Percentiles rank a stretch among this genome's conserved stretches.
phyloP scores from a whole-genome alignment of 2,113 vertebrate genomes.

The Candoia aspera region DNA sequence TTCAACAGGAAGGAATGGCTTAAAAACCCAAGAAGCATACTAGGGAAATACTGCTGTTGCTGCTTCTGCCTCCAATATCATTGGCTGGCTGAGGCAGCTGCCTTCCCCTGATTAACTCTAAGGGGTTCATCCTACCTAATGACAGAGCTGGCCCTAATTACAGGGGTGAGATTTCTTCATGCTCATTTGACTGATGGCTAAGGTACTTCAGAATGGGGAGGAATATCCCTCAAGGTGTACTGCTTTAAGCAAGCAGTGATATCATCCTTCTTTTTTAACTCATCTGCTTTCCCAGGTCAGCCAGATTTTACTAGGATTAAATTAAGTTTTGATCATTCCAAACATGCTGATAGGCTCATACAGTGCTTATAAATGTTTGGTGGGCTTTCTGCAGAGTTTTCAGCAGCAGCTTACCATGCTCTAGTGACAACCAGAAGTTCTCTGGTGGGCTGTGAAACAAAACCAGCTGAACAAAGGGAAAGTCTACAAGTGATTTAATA shows the following conservation, averaged over 20 bases:
- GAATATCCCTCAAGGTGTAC: not conserved
- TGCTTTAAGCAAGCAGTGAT: not conserved
- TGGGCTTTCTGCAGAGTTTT: not conserved
- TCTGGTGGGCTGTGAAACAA: not conserved
- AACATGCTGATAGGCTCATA: too few species aligned
- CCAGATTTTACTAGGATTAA: not conserved
- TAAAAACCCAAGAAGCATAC: slow-evolving; percentile 27
- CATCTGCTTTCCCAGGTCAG: not conserved
- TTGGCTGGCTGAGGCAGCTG: too few species aligned
- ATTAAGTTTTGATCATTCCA: not conserved
- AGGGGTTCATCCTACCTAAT: too few species aligned
- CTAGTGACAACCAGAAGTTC: not conserved
- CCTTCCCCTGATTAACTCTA: too few species aligned
- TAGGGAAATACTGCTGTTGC: slow-evolving; percentile 10
- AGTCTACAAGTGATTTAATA: not conserved
- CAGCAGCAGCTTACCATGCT: not conserved
- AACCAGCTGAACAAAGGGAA: not conserved
- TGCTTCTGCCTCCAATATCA: too few species aligned
- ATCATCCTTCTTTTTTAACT: not conserved
- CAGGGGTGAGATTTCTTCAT: not conserved
- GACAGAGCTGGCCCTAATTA: not conserved
- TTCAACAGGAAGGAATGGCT: too few species aligned
- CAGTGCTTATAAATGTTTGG: not conserved
- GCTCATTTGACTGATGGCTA: not conserved
- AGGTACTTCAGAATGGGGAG: not conserved